Evolutionary conservation across 2,888 invertebrate species (phyloP).

Genomic region (Nezara viridula): DNA sequence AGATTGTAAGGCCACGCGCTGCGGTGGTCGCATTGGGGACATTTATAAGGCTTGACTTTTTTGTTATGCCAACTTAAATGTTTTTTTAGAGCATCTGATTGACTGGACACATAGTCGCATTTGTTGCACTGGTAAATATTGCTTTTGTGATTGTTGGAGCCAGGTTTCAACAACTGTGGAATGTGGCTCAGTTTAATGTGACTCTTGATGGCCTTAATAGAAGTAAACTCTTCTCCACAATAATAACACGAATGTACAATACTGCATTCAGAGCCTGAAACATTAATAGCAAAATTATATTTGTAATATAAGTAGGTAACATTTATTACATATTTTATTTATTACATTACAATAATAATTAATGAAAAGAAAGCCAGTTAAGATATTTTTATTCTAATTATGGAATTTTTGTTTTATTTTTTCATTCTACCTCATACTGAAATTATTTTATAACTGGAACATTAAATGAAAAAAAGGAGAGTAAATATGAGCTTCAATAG

Average conservation of each 20-base stretch:
- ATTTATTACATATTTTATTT: too few species aligned
- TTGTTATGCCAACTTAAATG: not conserved
- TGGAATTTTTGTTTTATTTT: not conserved
- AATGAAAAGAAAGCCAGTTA: not conserved
- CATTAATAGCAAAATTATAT: not conserved
- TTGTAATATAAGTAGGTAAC: not conserved
- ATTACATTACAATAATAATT: not conserved
- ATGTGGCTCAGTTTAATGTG: conserved; percentile 24
- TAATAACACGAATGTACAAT: conserved; percentile 40
- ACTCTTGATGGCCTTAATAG: not conserved
- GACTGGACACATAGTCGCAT: not conserved
- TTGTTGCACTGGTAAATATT: conserved; percentile 14
- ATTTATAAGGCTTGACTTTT: not conserved
- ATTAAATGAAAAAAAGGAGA: too few species aligned
- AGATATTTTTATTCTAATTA: not conserved
- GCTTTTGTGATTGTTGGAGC: not conserved
- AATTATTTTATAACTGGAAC: too few species aligned
- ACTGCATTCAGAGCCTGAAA: conserved; percentile 2
- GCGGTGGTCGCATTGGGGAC: conserved; percentile 8
- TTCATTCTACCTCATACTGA: too few species aligned
- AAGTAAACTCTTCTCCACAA: conserved; percentile 33
- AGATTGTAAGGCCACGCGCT: conserved; percentile 33
- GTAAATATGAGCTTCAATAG: too few species aligned
- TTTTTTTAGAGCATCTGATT: not conserved
- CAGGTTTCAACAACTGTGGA: not conserved